Percentiles rank a stretch among this genome's conserved stretches.
phyloP scores from a whole-genome alignment of 1,140 invertebrate genomes.

The Anastrepha obliqua region DNA sequence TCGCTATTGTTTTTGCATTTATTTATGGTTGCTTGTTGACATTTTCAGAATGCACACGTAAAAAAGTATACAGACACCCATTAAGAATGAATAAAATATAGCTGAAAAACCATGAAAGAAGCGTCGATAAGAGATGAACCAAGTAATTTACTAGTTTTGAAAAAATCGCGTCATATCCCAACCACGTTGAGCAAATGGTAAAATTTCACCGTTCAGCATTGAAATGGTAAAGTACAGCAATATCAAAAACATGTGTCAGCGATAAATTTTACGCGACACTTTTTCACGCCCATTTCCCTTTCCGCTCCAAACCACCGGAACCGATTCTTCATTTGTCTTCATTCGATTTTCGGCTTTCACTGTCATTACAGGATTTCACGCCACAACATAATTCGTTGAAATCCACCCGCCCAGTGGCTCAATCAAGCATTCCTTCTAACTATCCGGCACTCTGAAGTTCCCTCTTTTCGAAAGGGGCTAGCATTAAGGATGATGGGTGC shows the following conservation, averaged over 20 bases:
- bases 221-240: slow-evolving; percentile 16
- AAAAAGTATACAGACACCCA: background rate
- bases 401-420: background rate
- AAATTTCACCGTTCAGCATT: background rate
- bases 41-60: background rate
- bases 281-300: background rate
- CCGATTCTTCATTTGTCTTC: slow-evolving; percentile 28
- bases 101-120: background rate
- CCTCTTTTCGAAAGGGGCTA: no score
- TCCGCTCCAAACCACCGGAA: no score
- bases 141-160: background rate
- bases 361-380: slow-evolving; percentile 16
- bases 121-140: background rate
- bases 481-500: background rate
- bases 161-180: background rate
- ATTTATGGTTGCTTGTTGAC: no score
- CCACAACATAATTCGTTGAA: slow-evolving; percentile 35
- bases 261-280: slow-evolving; percentile 42
- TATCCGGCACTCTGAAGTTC: background rate
- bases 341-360: slow-evolving; percentile 45
- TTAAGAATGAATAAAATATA: background rate
- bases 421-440: background rate
- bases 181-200: background rate
- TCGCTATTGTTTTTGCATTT: no score
- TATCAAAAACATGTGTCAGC: slow-evolving; percentile 49